Percentiles rank a stretch among this genome's conserved stretches.
Evolutionary conservation across 2,888 invertebrate genomes (phyloP).

Genomic region (Euplagia quadripunctaria): DNA sequence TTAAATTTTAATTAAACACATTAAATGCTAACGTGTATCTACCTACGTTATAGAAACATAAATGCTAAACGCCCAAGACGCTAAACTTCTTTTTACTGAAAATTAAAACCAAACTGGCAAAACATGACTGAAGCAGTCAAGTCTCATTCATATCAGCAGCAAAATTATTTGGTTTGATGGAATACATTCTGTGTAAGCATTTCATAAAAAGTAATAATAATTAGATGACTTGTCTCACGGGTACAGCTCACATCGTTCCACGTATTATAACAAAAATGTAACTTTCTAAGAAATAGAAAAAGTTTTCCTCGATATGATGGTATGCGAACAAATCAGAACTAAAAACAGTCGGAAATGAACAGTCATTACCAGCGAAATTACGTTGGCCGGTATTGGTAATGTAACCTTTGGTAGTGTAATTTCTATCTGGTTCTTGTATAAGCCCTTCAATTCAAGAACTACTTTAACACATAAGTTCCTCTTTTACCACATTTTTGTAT

Average conservation of each 20-base stretch:
- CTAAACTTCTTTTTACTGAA: not conserved
- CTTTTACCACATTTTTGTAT: too few relatives aligned
- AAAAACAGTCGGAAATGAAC: conserved; percentile 1
- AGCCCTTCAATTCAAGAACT: too few relatives aligned
- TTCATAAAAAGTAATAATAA: conserved; percentile 12
- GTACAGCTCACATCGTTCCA: not conserved
- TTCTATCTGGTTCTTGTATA: too few relatives aligned
- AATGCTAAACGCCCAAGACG: not conserved
- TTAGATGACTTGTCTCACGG: conserved; percentile 1
- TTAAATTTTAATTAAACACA: too few relatives aligned
- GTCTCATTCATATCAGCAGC: not conserved
- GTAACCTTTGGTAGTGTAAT: not conserved
- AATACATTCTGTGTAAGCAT: not conserved
- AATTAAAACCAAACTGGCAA: not conserved
- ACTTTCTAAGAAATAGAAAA: conserved; percentile 3
- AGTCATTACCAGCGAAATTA: conserved; percentile 5
- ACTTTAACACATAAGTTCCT: too few relatives aligned
- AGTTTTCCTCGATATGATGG: not conserved
- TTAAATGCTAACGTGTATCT: too few relatives aligned
- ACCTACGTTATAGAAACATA: too few relatives aligned
- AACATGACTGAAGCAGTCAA: not conserved
- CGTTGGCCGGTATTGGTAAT: not conserved
- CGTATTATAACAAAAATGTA: conserved; percentile 1
- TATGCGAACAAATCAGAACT: conserved; percentile 3
- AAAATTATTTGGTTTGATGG: not conserved